Conservation (phyloP, 2,797 vertebrate species). For the Distichodus sexfasciatus region DNA sequence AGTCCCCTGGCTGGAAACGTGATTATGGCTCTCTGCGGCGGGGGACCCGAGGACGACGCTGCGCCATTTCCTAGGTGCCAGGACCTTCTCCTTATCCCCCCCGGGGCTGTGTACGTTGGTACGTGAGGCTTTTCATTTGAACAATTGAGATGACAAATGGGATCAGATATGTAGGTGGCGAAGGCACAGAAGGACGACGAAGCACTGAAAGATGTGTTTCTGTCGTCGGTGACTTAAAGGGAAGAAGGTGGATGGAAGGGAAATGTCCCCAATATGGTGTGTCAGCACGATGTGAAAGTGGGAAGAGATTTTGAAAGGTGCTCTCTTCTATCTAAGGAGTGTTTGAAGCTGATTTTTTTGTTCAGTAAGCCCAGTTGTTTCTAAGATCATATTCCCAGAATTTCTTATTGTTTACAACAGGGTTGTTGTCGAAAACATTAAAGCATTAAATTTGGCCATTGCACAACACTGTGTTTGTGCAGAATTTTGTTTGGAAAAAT, state of each 20-base stretch:
- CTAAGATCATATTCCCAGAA: too few relatives aligned
- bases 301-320: too few relatives aligned
- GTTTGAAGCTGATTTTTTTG: too few relatives aligned
- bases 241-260: too few relatives aligned
- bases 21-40: neutral
- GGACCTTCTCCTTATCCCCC: neutral
- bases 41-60: neutral
- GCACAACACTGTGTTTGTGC: neutral
- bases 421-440: neutral
- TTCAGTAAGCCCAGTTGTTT: too few relatives aligned
- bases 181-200: neutral
- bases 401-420: too few relatives aligned
- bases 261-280: too few relatives aligned
- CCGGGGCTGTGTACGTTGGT: neutral
- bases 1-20: neutral
- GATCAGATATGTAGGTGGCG: neutral
- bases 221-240: too few relatives aligned
- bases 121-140: neutral
- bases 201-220: neutral
- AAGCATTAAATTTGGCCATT: neutral
- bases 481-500: neutral
- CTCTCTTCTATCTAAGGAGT: too few relatives aligned
- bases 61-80: neutral
- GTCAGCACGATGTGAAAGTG: too few relatives aligned
- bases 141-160: neutral